Evolutionary conservation across 1,140 invertebrate genomes (phyloP).

Genomic region (Agraylea sexmaculata): DNA sequence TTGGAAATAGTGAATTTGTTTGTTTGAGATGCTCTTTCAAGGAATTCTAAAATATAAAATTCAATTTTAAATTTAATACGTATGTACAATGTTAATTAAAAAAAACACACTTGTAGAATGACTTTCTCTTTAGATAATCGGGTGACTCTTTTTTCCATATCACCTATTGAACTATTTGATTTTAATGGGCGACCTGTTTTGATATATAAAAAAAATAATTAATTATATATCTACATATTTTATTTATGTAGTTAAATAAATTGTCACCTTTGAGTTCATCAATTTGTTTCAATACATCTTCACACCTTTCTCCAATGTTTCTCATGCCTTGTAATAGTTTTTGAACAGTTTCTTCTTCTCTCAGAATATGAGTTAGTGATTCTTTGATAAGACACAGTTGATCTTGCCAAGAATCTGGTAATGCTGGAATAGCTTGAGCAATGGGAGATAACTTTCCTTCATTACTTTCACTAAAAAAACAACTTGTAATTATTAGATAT

Average conservation of each 20-base stretch:
- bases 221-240: neutral
- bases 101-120: slow-evolving; percentile 15
- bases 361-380: neutral
- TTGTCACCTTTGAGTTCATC: slow-evolving; percentile 16
- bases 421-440: slow-evolving; percentile 13
- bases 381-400: slow-evolving; percentile 6
- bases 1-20: slow-evolving; percentile 11
- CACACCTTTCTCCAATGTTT: slow-evolving; percentile 15
- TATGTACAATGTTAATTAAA: slow-evolving; percentile 6
- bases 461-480: slow-evolving; percentile 19
- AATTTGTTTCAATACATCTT: slow-evolving; percentile 15
- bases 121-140: slow-evolving; percentile 18
- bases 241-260: neutral
- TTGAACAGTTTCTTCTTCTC: slow-evolving; percentile 17
- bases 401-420: slow-evolving; percentile 14
- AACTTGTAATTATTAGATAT: slow-evolving; percentile 1
- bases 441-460: slow-evolving; percentile 20
- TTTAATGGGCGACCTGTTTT: slow-evolving; percentile 12
- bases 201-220: slow-evolving; percentile 4
- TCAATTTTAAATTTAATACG: neutral
- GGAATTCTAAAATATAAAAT: slow-evolving; percentile 19
- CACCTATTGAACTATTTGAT: slow-evolving; percentile 9
- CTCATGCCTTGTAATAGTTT: slow-evolving; percentile 12
- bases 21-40: slow-evolving; percentile 12
- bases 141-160: slow-evolving; percentile 16